Evolutionary conservation across 2,113 vertebrate species (phyloP).

Genomic region (Psittacula cyanocephala): DNA sequence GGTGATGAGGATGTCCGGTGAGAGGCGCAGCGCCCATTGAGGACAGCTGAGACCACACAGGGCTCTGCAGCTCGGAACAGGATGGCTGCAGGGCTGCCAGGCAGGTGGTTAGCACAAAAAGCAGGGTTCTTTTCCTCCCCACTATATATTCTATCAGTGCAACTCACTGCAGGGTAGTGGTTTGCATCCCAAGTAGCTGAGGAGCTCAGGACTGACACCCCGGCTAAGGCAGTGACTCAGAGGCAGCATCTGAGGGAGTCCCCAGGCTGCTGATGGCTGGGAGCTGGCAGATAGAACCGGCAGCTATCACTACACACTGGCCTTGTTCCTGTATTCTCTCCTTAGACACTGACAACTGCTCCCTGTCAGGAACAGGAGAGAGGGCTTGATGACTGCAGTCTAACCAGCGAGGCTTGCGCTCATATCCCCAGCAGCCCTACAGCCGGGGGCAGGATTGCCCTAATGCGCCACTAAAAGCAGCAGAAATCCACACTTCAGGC

Average conservation of each 20-base stretch:
- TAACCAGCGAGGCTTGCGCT: not conserved
- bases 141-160: not conserved
- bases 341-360: slow-evolving; percentile 42
- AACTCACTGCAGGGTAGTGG: not conserved
- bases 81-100: fast-evolving
- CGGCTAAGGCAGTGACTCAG: not conserved
- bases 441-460: not conserved
- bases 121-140: no score
- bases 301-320: not conserved
- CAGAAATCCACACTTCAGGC: not conserved
- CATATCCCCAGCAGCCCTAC: not conserved
- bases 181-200: not conserved
- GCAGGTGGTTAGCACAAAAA: not conserved
- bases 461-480: not conserved
- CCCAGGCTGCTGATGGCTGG: not conserved
- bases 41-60: fast-evolving
- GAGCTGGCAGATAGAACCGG: not conserved
- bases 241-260: not conserved
- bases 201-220: not conserved
- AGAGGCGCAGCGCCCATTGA: not conserved
- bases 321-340: slow-evolving; percentile 11
- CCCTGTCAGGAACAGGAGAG: not conserved
- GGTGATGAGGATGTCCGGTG: not conserved
- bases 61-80: not conserved
- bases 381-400: not conserved